A percentile compares a stretch with the other conserved stretches of the same genome.
phyloP scores from a whole-genome alignment of 1,140 invertebrate species.

The Diorhabda carinulata region DNA sequence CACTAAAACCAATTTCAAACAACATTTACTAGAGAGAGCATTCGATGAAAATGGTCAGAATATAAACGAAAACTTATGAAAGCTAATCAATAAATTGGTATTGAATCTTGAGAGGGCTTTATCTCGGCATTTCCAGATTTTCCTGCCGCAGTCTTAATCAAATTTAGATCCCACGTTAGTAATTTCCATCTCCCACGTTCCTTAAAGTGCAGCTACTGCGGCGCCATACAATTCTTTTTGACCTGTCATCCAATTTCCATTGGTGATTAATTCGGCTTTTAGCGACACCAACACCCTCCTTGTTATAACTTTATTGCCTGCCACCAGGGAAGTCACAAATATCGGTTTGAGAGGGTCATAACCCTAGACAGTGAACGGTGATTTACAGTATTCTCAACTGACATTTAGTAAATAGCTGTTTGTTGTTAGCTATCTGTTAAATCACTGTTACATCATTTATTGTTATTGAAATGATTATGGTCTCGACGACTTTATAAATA shows the following conservation, averaged over 20 bases:
- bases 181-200: background rate
- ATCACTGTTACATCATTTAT: too few species aligned
- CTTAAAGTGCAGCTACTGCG: background rate
- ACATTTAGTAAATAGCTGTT: too few species aligned
- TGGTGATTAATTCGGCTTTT: background rate
- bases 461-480: too few species aligned
- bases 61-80: too few species aligned
- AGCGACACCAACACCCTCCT: background rate
- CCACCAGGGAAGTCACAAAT: background rate
- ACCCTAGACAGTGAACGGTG: too few species aligned
- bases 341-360: too few species aligned
- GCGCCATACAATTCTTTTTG: background rate
- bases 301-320: background rate
- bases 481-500: too few species aligned
- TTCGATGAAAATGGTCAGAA: too few species aligned
- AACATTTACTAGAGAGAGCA: too few species aligned
- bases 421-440: too few species aligned
- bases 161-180: background rate
- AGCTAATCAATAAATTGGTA: background rate
- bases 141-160: background rate
- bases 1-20: too few species aligned
- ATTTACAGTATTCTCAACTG: too few species aligned
- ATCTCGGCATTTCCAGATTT: background rate
- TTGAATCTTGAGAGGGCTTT: background rate
- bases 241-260: slow-evolving; percentile 2